Base-by-base conservation (phyloP, 2,888 invertebrate species). In the Ophion costatus region DNA sequence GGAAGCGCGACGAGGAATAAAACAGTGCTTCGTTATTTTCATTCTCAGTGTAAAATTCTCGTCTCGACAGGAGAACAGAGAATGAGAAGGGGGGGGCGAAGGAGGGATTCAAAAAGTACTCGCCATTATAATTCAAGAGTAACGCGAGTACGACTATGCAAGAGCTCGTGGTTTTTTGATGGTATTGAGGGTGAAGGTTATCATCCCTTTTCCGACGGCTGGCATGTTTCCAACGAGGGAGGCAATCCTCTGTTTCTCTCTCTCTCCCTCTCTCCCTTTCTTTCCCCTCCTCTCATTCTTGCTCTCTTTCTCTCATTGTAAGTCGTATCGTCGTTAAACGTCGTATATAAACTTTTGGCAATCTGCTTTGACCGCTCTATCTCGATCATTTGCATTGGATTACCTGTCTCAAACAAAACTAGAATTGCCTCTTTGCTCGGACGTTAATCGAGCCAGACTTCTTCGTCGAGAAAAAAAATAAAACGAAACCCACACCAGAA, bases 141-240 rank as follows among this genome's bases (percentile, higher is more conserved):
- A 87, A 89, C 85, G 87, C 88, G 87, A 89, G 86, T 51, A 6
- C 11, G 17, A 59, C 51, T 67, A 64, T 73, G 73, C 80, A 67
- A 63, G 80, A 82, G 85, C 84, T 86, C 82, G 88, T 83, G 84
- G 84, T 80, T 67, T 67, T 75, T 64, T 67, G 61, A 80, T 88
- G 88, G 88, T 81, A 88, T 83, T 82, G 88, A 84, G 88, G 89
- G 89, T 91, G 90, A 92, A 92, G 90, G 91, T 90, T 91, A 91
- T 91, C 91, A 91, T 90, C 90, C 90, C 87, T 87, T 64, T 61
- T 69, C 59, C 67, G 42, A 80, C 22, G 75, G 86, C 84, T 92
- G 92, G 92, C 92, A 89, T 81, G 67, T 85, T 81, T 91, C 92
- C 92, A 92, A 88, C 86, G 22, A 69, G 79, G 85, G 82, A 79